Evolutionary conservation across 2,797 vertebrate species (phyloP), one percentile per base, ranked within the genome.

Genomic region (Sebastes aleutianus): DNA sequence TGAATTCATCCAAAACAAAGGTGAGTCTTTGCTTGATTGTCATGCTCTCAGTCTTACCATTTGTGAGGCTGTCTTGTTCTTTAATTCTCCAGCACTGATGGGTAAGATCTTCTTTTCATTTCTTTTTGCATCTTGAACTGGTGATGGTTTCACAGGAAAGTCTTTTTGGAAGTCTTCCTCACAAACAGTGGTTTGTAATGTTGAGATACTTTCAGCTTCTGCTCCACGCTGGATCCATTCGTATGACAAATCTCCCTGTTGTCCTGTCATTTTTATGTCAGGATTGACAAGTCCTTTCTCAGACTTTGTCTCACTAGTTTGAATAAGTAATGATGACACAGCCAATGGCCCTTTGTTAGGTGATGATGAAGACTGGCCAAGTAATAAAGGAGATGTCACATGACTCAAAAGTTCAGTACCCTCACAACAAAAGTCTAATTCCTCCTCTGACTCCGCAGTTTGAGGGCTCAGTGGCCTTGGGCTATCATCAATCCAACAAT

Each of bases 31-130:
- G 62, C 58, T 74, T 58, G 31, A 72, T n/a, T 14, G 20, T 75
- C 93, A 95, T 95, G 95, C 94, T 88, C 50, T 84, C 36, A 65
- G 22, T 80, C 90, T 96, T 96, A 99, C 98, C 97, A 96, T 94
- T 76, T 93, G 89, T 61, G 92, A 86, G 22, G 90, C 90, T 85
- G 96, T 95, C 70, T 95, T 86, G 61, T 94, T 95, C 78, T 95
- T 80, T 0, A 95, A 87, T 84, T 95, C 95, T 61, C 80, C 94
- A 72, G 66, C 91, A 82, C 57, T 82, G 4, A 79, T 82, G 67
- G 78, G 76, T 12, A 16, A 76, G 22, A 70, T 76, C 75, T 79
- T 83, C 63, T 87, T 85, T 66, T 72, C 88, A 78, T 79, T 64
- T 62, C 14, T 86, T 88, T 71, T 12, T 64, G 13, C 64, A 78